phyloP scores from a whole-genome alignment of 2,888 invertebrate species.

The Osmoderma eremita region DNA sequence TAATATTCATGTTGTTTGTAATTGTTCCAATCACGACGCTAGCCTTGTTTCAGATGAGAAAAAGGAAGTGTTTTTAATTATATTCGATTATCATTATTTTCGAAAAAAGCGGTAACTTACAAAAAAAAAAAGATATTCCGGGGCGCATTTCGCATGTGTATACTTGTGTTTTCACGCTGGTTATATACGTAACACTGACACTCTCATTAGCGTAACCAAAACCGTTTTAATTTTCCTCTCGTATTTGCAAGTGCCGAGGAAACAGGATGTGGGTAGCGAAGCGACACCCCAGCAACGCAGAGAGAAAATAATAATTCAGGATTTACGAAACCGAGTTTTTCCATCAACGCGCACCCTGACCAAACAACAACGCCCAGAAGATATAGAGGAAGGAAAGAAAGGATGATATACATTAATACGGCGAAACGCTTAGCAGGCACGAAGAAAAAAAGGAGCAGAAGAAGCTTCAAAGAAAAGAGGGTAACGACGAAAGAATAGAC shows the following conservation, averaged over 20 bases:
- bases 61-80: too few species aligned
- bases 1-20: too few species aligned
- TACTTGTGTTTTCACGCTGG: slow-evolving; percentile 1
- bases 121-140: too few species aligned
- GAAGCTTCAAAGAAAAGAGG: slow-evolving; percentile 55
- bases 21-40: too few species aligned
- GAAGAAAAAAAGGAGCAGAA: slow-evolving; percentile 38
- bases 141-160: not conserved
- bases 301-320: slow-evolving; percentile 27
- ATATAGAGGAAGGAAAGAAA: not conserved
- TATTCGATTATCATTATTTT: too few species aligned
- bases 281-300: not conserved
- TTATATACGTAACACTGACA: slow-evolving; percentile 5
- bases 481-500: slow-evolving; percentile 55
- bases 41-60: too few species aligned
- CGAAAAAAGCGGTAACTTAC: too few species aligned
- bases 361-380: slow-evolving; percentile 5
- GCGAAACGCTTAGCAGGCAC: not conserved
- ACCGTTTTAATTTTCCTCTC: slow-evolving; percentile 19
- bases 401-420: not conserved
- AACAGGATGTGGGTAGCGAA: not conserved
- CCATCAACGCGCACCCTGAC: slow-evolving; percentile 1
- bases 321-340: slow-evolving; percentile 25
- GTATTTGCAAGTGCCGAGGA: slow-evolving; percentile 11
- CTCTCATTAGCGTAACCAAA: slow-evolving; percentile 19